phyloP scores from a whole-genome alignment of 2,888 invertebrate genomes.

The Rhyacophila evoluta region DNA sequence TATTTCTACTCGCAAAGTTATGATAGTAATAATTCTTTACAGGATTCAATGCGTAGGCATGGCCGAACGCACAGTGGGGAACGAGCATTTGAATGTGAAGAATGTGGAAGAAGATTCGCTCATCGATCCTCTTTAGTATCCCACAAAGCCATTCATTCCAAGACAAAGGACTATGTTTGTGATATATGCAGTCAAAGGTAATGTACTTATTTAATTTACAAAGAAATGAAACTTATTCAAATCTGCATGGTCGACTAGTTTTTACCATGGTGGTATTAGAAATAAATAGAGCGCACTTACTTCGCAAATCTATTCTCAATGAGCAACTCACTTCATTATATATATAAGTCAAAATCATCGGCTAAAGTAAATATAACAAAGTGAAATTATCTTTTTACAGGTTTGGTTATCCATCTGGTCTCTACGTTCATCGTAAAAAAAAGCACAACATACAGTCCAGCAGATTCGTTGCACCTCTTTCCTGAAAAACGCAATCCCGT shows the following conservation, averaged over 20 bases:
- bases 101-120: slow-evolving; percentile 50
- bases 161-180: slow-evolving; percentile 51
- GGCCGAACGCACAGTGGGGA: slow-evolving; percentile 45
- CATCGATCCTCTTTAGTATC: slow-evolving; percentile 46
- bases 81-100: slow-evolving; percentile 44
- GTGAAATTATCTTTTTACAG: slow-evolving; percentile 42
- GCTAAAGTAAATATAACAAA: no score
- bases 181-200: slow-evolving; percentile 51
- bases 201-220: neutral
- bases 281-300: no score
- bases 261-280: no score
- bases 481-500: no score
- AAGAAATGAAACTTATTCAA: no score
- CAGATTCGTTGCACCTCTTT: slow-evolving; percentile 32
- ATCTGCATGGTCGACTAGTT: no score
- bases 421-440: slow-evolving; percentile 50
- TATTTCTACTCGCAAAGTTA: no score
- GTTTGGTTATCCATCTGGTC: slow-evolving; percentile 51
- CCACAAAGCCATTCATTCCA: slow-evolving; percentile 51
- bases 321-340: no score
- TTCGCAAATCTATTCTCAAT: no score
- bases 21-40: neutral
- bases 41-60: slow-evolving; percentile 50
- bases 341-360: no score
- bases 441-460: slow-evolving; percentile 49